Evolutionary conservation across 2,113 vertebrate species (phyloP), one percentile per base, ranked within the genome.

Genomic region (Saimiri boliviensis): DNA sequence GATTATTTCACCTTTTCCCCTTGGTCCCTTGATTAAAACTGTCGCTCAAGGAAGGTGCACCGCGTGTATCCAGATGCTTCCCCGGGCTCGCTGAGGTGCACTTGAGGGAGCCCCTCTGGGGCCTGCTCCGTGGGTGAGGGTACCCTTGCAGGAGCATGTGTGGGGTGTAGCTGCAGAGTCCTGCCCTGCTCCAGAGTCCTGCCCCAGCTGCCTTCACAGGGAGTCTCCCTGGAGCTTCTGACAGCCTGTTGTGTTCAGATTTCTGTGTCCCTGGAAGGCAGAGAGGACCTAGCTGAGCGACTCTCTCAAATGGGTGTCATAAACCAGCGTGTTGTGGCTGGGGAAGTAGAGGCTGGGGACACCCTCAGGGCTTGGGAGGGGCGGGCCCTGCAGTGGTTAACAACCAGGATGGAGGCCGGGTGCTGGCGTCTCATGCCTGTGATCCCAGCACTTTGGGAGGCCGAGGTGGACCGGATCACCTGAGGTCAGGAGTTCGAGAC

Each of bases 141-240:
- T 12, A 17, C 47, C n/a, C 47, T 35, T 8, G 4, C 7, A n/a
- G 35, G 21, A 21, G 25, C 27, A 11, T 0, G 0, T 6, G 25
- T 20, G 58, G 68, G 58, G 45, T 30, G 66, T 8, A 3, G 13
- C 23, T 8, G 23, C 74, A 3, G 42, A 42, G 8, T n/a, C 52
- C 6, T 30, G 0, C 1, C 0, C 19, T 2, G 14, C 8, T 27
- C 37, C 66, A 0, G 2, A 8, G 70, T 66, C 5, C 66, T 1
- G 14, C 23, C 63, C 37, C 47, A 7, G 27, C 8, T 0, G 0
- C 6, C 5, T 5, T 11, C 10, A 0, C 1, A 3, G 10, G 58
- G 37, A 5, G 27, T 7, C 30, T n/a, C 12, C 45, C 60, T 49
- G 37, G 79, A n/a, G 23, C 58, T 60, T 23, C 63, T 3, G n/a